These are phyloP conservation scores for Sorex araneus DNA, from an alignment of 2,113 vertebrate genomes.

Conservation along the genomic window DNA sequence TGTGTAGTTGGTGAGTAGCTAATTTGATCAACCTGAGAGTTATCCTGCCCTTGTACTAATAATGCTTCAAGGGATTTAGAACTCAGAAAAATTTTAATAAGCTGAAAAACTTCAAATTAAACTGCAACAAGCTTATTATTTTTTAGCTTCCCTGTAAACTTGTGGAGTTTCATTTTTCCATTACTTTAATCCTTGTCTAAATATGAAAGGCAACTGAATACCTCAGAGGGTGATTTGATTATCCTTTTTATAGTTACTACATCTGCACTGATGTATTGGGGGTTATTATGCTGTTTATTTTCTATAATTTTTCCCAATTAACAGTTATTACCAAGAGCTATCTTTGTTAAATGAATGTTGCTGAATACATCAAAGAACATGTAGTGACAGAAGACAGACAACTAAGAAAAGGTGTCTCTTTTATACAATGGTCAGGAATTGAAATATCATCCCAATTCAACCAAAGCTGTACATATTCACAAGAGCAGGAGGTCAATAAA, in stretches of 20 bases:
- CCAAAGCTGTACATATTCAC: slow-evolving; percentile 9
- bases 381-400: slow-evolving; percentile 14
- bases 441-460: slow-evolving; percentile 55
- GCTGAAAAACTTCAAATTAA: slow-evolving; percentile 70
- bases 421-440: background rate
- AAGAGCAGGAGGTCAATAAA: slow-evolving; percentile 46
- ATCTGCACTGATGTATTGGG: slow-evolving; percentile 68
- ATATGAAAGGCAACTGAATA: slow-evolving; percentile 72
- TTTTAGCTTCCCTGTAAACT: slow-evolving; percentile 48
- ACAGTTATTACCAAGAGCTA: slow-evolving; percentile 71
- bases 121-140: slow-evolving; percentile 34
- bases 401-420: slow-evolving; percentile 17
- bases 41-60: background rate
- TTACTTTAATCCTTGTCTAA: slow-evolving; percentile 71
- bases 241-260: slow-evolving; percentile 77
- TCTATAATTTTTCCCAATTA: slow-evolving; percentile 80
- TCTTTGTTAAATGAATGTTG: slow-evolving; percentile 66
- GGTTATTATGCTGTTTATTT: slow-evolving; percentile 79
- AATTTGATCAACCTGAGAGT: background rate
- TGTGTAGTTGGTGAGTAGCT: background rate
- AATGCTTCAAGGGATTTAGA: slow-evolving; percentile 55
- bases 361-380: slow-evolving; percentile 12
- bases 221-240: slow-evolving; percentile 75
- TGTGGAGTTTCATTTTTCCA: slow-evolving; percentile 72
- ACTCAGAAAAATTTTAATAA: slow-evolving; percentile 65